A percentile compares a stretch with the other conserved stretches of the same genome.
phyloP scores from a whole-genome alignment of 1,140 invertebrate species.

The Aphidius ervi region DNA sequence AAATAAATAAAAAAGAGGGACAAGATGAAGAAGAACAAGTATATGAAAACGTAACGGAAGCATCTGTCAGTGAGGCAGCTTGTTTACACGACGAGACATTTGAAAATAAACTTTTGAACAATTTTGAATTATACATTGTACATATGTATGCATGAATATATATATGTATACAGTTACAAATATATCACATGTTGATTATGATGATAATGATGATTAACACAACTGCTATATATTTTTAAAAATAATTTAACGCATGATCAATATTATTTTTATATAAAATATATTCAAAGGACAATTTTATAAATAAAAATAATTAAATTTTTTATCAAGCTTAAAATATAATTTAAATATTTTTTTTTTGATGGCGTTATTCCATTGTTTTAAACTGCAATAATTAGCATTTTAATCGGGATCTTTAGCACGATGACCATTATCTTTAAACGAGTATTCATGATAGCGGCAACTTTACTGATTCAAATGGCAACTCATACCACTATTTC shows the following conservation, averaged over 20 bases:
- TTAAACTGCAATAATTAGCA: slow-evolving; percentile 19
- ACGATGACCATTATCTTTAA: slow-evolving; percentile 18
- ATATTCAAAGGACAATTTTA: too few relatives aligned
- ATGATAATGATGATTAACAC: too few relatives aligned
- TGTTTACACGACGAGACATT: slow-evolving; percentile 14
- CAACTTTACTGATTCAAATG: slow-evolving; percentile 20
- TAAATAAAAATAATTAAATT: too few relatives aligned
- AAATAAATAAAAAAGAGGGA: background rate
- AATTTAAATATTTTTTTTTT: too few relatives aligned
- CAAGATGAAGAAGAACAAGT: slow-evolving; percentile 12
- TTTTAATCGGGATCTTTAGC: slow-evolving; percentile 19
- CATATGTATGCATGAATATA: too few relatives aligned
- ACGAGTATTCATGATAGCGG: slow-evolving; percentile 15
- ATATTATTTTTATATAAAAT: too few relatives aligned
- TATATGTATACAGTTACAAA: background rate
- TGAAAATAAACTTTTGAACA: slow-evolving; percentile 21
- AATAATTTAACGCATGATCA: too few relatives aligned
- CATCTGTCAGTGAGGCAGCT: slow-evolving; percentile 18
- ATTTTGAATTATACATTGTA: background rate
- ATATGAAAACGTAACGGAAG: slow-evolving; percentile 8
- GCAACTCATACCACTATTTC: background rate
- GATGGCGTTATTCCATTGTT: slow-evolving; percentile 14
- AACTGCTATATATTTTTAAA: too few relatives aligned
- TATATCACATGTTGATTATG: too few relatives aligned
- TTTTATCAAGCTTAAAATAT: too few relatives aligned